These are phyloP conservation scores for Parasteatoda lunata DNA, from an alignment of 2,888 invertebrate genomes.

Conservation along the genomic window DNA sequence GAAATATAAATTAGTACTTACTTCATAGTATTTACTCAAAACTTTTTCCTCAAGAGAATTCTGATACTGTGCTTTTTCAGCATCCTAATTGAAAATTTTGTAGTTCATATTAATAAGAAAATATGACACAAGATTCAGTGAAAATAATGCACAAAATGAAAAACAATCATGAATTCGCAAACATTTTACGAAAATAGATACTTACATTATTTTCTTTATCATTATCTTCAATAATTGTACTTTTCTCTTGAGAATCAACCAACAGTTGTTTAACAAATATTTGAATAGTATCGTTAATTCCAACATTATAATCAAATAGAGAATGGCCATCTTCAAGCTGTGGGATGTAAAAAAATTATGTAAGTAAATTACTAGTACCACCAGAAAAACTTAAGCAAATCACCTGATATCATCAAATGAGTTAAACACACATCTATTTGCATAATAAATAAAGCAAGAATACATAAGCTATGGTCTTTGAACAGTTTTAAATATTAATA, in stretches of 20 bases:
- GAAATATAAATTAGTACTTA: neutral
- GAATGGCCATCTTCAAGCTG: slow-evolving; percentile 84
- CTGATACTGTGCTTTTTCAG: neutral
- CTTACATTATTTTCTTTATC: slow-evolving; percentile 25
- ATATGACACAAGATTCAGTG: too few species aligned
- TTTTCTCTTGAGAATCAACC: slow-evolving; percentile 3
- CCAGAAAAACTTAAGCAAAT: neutral
- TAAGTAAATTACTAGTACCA: neutral
- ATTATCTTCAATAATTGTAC: slow-evolving; percentile 10
- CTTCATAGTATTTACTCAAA: neutral
- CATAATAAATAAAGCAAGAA: neutral
- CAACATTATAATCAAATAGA: slow-evolving; percentile 85
- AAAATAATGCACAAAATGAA: too few species aligned
- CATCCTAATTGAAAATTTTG: too few species aligned
- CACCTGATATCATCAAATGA: neutral
- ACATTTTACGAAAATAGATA: neutral
- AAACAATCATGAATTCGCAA: too few species aligned
- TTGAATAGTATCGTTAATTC: slow-evolving; percentile 84
- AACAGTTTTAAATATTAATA: neutral
- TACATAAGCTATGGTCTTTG: neutral
- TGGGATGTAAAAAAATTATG: slow-evolving; percentile 70
- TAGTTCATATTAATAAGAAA: too few species aligned
- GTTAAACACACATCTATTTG: neutral
- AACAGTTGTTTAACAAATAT: slow-evolving; percentile 77
- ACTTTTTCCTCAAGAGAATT: neutral